Evolutionary conservation across 2,888 invertebrate genomes (phyloP).

Genomic region (Bellardia bayeri): DNA sequence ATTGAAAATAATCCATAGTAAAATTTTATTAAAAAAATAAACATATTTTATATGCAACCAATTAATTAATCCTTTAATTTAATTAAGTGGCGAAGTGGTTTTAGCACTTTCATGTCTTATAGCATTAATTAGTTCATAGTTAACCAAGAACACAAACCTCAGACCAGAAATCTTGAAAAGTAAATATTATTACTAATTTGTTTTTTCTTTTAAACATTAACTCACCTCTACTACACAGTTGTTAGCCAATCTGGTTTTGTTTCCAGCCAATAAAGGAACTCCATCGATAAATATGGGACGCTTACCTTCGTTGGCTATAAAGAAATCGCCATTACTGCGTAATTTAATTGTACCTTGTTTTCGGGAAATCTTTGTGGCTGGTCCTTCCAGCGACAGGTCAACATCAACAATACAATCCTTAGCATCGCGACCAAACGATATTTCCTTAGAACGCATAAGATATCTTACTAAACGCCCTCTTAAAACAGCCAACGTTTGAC

Average conservation of each 20-base stretch:
- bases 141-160: constrained; percentile 96
- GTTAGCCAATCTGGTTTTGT: constrained; percentile 95
- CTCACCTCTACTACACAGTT: constrained; percentile 96
- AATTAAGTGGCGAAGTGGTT: constrained; percentile 86
- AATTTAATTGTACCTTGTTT: constrained; percentile 96
- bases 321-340: constrained; percentile 97
- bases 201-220: neutral
- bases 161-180: constrained; percentile 90
- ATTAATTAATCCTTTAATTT: constrained; percentile 70
- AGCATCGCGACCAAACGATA: constrained; percentile 95
- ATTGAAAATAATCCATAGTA: neutral
- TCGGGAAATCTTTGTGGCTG: constrained; percentile 96
- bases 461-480: constrained; percentile 96
- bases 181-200: neutral
- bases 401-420: constrained; percentile 96
- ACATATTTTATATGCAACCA: neutral
- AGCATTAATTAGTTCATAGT: constrained; percentile 94
- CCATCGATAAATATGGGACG: constrained; percentile 97
- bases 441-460: constrained; percentile 97
- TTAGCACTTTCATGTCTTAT: constrained; percentile 95
- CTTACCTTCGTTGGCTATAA: constrained; percentile 97
- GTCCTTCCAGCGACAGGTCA: constrained; percentile 96
- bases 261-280: constrained; percentile 93
- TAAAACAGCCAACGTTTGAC: constrained; percentile 96
- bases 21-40: neutral